phyloP scores from a whole-genome alignment of 2,113 vertebrate genomes.

The Pampusana beccarii region DNA sequence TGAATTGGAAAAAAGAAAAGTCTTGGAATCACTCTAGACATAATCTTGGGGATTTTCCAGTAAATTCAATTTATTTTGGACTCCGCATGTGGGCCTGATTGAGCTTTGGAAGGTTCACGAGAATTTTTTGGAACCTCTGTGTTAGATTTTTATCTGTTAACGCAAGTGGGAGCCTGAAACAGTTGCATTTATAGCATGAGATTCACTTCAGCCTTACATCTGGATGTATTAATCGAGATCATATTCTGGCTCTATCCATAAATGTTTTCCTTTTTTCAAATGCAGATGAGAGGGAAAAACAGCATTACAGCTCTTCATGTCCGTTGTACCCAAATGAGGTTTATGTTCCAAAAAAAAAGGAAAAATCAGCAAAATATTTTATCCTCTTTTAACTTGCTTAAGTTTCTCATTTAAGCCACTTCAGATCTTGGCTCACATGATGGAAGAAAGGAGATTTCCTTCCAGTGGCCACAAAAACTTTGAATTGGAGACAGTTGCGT shows the following conservation, averaged over 20 bases:
- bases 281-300: background rate
- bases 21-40: constrained; percentile 47
- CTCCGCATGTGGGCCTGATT: background rate
- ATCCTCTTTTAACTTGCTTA: background rate
- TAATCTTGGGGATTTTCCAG: constrained; percentile 50
- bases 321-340: background rate
- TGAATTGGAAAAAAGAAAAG: constrained; percentile 50
- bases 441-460: background rate
- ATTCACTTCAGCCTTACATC: constrained; percentile 11
- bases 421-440: background rate
- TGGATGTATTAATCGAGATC: background rate
- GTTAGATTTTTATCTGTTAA: background rate
- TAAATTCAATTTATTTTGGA: constrained; percentile 58
- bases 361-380: background rate
- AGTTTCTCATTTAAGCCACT: background rate
- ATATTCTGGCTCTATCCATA: background rate
- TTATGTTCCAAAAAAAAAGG: background rate
- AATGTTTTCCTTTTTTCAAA: background rate
- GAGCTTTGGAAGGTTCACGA: background rate
- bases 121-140: background rate
- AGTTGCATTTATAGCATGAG: background rate
- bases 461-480: background rate
- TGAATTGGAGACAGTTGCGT: background rate
- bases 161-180: background rate
- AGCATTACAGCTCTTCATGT: rapidly evolving